Percentiles rank a stretch among this genome's conserved stretches.
phyloP scores from a whole-genome alignment of 2,888 invertebrate species.

The Ennomos erosarius region DNA sequence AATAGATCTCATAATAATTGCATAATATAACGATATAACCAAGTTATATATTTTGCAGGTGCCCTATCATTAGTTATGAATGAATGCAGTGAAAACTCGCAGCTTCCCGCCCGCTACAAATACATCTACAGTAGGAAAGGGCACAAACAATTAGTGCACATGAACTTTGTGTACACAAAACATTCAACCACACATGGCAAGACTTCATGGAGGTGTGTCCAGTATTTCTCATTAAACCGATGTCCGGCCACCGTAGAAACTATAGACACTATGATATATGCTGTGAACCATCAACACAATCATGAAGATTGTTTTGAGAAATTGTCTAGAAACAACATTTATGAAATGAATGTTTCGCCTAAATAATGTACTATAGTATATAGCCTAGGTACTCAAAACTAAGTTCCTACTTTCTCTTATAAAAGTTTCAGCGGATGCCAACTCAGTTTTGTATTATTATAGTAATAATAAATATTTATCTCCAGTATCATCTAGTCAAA shows the following conservation, averaged over 20 bases:
- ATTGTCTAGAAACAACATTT: conserved; percentile 75
- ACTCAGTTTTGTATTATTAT: conserved; percentile 46
- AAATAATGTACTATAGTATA: conserved; percentile 61
- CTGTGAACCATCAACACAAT: conserved; percentile 80
- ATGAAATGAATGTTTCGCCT: conserved; percentile 77
- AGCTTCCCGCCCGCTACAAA: conserved; percentile 74
- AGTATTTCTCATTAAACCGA: conserved; percentile 81
- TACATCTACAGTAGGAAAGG: conserved; percentile 83
- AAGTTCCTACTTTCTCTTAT: conserved; percentile 35
- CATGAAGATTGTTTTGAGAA: conserved; percentile 81
- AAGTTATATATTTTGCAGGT: conserved; percentile 62
- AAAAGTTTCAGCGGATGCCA: conserved; percentile 33
- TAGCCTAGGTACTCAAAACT: conserved; percentile 39
- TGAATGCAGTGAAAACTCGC: conserved; percentile 67
- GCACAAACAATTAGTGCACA: conserved; percentile 82
- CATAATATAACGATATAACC: too few relatives aligned
- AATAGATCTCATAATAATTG: too few relatives aligned
- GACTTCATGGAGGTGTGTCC: conserved; percentile 82
- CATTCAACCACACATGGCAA: conserved; percentile 83
- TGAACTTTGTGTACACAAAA: conserved; percentile 83
- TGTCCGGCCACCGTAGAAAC: conserved; percentile 83
- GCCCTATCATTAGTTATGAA: conserved; percentile 78
- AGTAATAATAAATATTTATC: conserved; percentile 31
- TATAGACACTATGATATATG: conserved; percentile 78
- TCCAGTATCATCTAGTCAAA: conserved; percentile 68